Evolutionary conservation across 1,140 invertebrate genomes (phyloP), one percentile per base, ranked within the genome.

Genomic region (Ptiloglossa arizonensis): DNA sequence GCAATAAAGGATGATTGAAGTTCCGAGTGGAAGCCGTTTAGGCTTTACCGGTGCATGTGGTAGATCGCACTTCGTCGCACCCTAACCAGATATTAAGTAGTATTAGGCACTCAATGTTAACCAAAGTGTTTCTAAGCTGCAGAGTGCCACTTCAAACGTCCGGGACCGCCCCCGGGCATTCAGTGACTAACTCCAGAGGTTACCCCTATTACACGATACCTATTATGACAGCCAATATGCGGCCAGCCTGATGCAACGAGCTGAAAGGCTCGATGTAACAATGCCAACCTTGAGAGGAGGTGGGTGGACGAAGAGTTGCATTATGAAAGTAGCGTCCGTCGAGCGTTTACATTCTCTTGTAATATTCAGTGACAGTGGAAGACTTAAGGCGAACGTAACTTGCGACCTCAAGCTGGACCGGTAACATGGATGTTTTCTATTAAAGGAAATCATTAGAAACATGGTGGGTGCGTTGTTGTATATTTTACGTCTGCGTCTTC

Each of bases 121-220:
- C 63, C 63, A 66, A 66, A 66, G 63, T 48, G 63, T 66, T 66
- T 66, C 63, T 15, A 66, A 66, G 63, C 63, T 32, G 41, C 63
- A 32, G 63, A 66, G 63, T 48, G 27, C 41, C 62, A 48, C 62
- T 64, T 24, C n/a, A 64, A 64, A 64, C 38, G 38, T 48, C 27
- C 22, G 44, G 11, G 38, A 19, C 60, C 13, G 15, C 2, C 24
- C n/a, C n/a, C n/a, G n/a, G 63, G 19, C n/a, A 66, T 66, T 48
- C 63, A 66, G 27, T 48, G 44, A n/a, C 35, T n/a, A n/a, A 35
- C 35, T 62, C n/a, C 24, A 62, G 8, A 41, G 59, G 35, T 62
- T 41, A 41, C 22, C 38, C n/a, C 22, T 24, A 35, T 41, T 62
- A 44, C 59, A 44, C 8, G 35, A 62, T 62, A 41, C 11, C n/a